Conservation (phyloP, 2,888 invertebrate genomes). For the Hirtodrosophila duncani region DNA sequence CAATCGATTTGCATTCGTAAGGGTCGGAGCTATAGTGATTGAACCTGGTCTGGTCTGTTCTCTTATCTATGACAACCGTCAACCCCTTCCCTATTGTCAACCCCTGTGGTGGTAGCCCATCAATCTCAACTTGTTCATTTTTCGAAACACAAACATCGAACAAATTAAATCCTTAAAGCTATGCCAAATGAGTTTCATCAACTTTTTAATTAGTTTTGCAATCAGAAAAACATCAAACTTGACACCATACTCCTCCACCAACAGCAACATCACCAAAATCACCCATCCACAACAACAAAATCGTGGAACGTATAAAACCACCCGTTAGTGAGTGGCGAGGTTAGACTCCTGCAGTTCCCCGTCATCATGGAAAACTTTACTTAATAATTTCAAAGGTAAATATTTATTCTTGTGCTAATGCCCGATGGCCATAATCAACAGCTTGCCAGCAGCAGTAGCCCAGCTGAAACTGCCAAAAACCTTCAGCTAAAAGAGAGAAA, state of each 20-base stretch:
- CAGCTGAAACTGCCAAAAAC: slow-evolving; percentile 48
- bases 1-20: too few relatives aligned
- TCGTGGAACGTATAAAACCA: too few relatives aligned
- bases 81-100: slow-evolving; percentile 12
- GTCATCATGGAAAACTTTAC: slow-evolving; percentile 54
- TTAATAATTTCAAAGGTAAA: slow-evolving; percentile 69
- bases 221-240: slow-evolving; percentile 54
- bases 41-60: too few relatives aligned
- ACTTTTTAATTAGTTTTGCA: slow-evolving; percentile 71
- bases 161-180: slow-evolving; percentile 49
- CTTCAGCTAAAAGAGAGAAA: slow-evolving; percentile 2
- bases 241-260: too few relatives aligned
- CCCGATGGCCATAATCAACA: slow-evolving; percentile 68
- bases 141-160: slow-evolving; percentile 4
- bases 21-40: too few relatives aligned
- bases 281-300: too few relatives aligned
- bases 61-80: slow-evolving; percentile 20
- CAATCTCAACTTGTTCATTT: not conserved
- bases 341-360: too few relatives aligned
- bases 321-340: too few relatives aligned
- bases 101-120: too few relatives aligned
- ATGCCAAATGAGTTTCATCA: slow-evolving; percentile 58
- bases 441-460: too few relatives aligned
- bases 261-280: too few relatives aligned
- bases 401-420: slow-evolving; percentile 67